Evolutionary conservation across 2,113 vertebrate species (phyloP).

Genomic region (Pedetes capensis): DNA sequence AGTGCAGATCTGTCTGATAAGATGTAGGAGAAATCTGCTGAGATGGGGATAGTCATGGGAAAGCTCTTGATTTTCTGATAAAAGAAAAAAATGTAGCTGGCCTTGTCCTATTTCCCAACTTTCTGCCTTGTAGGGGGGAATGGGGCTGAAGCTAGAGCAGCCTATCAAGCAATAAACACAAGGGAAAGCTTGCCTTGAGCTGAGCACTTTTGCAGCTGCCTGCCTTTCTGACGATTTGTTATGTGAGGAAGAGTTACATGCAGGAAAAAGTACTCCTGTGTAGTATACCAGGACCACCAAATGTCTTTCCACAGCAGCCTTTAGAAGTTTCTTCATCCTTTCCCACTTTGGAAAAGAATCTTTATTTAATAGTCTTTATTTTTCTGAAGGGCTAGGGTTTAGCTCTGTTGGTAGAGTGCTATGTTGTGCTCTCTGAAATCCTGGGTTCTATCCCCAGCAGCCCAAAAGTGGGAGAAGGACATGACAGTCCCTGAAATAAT

Average conservation of each 20-base stretch:
- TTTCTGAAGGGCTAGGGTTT: too few species aligned
- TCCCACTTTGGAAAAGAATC: not conserved
- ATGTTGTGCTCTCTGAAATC: too few species aligned
- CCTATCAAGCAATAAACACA: not conserved
- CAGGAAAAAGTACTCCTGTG: not conserved
- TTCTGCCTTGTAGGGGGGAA: constrained; percentile 2
- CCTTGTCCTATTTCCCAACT: not conserved
- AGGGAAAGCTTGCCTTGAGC: not conserved
- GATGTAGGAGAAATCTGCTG: not conserved
- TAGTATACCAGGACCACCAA: not conserved
- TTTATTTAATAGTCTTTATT: constrained; percentile 12
- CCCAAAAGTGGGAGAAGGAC: too few species aligned
- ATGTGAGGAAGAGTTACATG: not conserved
- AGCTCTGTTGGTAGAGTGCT: too few species aligned
- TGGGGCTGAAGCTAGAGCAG: not conserved
- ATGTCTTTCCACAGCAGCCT: not conserved
- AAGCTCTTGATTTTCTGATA: not conserved
- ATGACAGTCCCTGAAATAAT: too few species aligned
- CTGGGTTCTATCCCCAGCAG: too few species aligned
- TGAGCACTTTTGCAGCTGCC: not conserved
- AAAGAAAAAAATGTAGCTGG: not conserved
- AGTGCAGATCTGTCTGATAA: not conserved
- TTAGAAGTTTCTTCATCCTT: not conserved
- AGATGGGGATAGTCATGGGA: not conserved
- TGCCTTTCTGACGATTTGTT: not conserved